These are phyloP conservation scores for Panagrolaimus sp. DNA, from an alignment of 1,140 invertebrate genomes.

Conservation along the genomic window DNA sequence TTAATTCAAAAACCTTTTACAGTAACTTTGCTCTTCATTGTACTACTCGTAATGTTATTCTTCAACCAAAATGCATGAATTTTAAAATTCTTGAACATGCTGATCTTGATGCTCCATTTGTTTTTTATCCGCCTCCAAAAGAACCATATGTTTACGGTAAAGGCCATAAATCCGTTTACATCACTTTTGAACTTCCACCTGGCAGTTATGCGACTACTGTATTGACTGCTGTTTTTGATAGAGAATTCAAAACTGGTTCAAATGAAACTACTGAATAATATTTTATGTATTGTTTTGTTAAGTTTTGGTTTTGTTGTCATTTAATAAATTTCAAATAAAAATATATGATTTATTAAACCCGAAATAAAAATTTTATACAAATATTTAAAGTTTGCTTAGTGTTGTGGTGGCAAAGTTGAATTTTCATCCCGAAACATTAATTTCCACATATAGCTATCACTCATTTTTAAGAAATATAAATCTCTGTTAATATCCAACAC, in stretches of 20 bases:
- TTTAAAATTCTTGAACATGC: neutral
- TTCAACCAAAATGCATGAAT: neutral
- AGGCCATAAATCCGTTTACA: neutral
- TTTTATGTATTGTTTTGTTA: no score
- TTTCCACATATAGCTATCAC: conserved; percentile 19
- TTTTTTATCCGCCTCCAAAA: neutral
- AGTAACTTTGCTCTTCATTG: neutral
- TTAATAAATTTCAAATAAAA: no score
- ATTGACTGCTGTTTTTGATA: neutral
- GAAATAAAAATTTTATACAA: no score
- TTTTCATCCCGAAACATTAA: conserved; percentile 27
- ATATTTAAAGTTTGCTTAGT: no score
- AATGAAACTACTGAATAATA: no score
- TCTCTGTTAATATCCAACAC: conserved; percentile 29
- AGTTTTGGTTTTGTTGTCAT: no score
- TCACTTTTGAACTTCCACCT: neutral
- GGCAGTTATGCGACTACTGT: conserved; percentile 1
- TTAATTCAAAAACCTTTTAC: neutral
- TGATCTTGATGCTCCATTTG: conserved; percentile 1
- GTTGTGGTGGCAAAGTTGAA: neutral
- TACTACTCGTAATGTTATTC: neutral
- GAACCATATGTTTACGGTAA: neutral
- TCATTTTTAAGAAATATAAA: conserved; percentile 29
- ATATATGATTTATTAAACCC: no score
- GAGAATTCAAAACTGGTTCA: neutral